Conservation (phyloP, 2,113 vertebrate genomes). For the Paradisaea rubra region DNA sequence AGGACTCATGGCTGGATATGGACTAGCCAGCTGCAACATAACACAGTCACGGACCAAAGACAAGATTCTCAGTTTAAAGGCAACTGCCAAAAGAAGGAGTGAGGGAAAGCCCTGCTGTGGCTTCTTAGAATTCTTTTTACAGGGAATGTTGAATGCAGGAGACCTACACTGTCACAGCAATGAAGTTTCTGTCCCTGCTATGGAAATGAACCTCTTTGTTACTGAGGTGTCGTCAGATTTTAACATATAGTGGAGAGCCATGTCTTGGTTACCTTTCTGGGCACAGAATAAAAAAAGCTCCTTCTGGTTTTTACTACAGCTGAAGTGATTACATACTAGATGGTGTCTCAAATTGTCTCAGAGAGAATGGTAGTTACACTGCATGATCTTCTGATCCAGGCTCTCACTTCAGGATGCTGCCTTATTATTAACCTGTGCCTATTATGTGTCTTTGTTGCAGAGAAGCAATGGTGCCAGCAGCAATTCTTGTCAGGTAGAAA, state of each 20-base stretch:
- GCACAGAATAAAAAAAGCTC: not conserved
- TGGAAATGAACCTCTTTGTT: not conserved
- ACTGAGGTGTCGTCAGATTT: not conserved
- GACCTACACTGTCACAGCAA: not conserved
- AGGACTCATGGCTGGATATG: not conserved
- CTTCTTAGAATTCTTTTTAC: not conserved
- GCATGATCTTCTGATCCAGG: not conserved
- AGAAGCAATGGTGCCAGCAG: not conserved
- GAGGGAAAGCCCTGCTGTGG: not conserved
- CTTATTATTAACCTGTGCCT: not conserved
- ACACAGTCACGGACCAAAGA: not conserved
- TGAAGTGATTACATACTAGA: not conserved
- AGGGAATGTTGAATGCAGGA: not conserved
- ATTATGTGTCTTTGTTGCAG: not conserved
- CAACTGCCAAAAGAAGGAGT: not conserved
- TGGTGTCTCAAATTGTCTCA: not conserved
- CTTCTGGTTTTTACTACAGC: not conserved
- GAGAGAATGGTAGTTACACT: not conserved
- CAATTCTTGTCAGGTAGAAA: not conserved
- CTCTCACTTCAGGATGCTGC: not conserved
- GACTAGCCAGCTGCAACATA: not conserved
- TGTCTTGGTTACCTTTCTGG: not conserved
- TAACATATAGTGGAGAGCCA: not conserved
- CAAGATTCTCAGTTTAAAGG: not conserved
- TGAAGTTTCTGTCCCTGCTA: not conserved